Evolutionary conservation across 2,797 vertebrate species (phyloP), one percentile per base, ranked within the genome.

Genomic region (Buphagus erythrorhynchus): DNA sequence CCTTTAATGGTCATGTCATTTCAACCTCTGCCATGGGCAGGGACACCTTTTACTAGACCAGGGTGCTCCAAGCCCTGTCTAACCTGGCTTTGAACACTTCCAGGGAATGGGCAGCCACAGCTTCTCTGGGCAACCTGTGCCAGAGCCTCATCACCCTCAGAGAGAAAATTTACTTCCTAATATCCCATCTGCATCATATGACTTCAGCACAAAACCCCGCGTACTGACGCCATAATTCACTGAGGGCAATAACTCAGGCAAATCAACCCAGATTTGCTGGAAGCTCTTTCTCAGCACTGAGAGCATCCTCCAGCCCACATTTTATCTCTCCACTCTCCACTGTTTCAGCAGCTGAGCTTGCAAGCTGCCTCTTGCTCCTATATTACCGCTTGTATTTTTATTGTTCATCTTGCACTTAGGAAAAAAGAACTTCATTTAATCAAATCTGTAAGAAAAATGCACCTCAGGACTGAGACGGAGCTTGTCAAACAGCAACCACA

Each of bases 321-420:
- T 91, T 97, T 68, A 94, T 67, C 78, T 1, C 2, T 82, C 55
- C 46, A 33, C 38, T 59, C 71, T 66, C 61, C 8, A 16, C 89
- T 80, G 59, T 79, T 91, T 85, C 87, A 92, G 91, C 94, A 95
- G 81, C 89, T 92, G 95, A 95, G 89, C 68, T 93, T 77, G 89
- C 94, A 91, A 82, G 33, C 71, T 87, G 78, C 33, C 72, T 85
- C 82, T 55, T 48, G 25, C 87, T 90, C 71, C 71, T 71, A 19
- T 59, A 79, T 82, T 85, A 65, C 36, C 3, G 0, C 35, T 43
- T 69, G 22, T 40, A 67, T 66, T 91, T 92, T 92, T 93, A 86
- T 71, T 77, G 68, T 80, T 90, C 89, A 83, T 85, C 85, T 95
- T 77, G 72, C 81, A 45, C 91, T 82, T 79, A 5, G 25, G 73